Conservation (phyloP, 2,888 invertebrate genomes). For the Caenorhabditis macrosperma region DNA sequence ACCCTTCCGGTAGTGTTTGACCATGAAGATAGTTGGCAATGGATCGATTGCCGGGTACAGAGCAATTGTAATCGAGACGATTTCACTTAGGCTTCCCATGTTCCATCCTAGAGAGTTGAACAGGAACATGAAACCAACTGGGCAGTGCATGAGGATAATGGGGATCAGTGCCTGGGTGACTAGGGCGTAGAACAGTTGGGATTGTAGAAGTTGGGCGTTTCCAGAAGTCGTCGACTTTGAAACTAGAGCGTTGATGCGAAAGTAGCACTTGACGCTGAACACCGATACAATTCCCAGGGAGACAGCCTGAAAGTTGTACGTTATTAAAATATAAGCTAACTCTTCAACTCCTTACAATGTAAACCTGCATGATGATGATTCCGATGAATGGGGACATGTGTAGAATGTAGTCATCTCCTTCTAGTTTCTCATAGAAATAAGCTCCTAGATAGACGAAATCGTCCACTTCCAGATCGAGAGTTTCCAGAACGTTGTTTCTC, state of each 20-base stretch:
- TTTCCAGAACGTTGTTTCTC: neutral
- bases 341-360: neutral
- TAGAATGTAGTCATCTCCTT: neutral
- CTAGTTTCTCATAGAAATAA: neutral
- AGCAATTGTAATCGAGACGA: conserved; percentile 1
- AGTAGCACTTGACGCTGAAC: neutral
- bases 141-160: neutral
- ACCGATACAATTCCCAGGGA: neutral
- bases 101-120: neutral
- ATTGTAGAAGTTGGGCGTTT: neutral
- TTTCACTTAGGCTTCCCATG: neutral
- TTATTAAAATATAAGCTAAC: neutral
- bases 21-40: conserved; percentile 10
- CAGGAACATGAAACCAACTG: neutral
- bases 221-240: neutral
- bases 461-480: neutral
- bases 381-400: neutral
- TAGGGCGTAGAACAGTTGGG: conserved; percentile 9
- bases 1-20: conserved; percentile 2
- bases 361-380: neutral
- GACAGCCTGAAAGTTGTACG: neutral
- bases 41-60: conserved; percentile 14
- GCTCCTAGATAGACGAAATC: neutral
- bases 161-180: conserved; percentile 10
- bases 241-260: neutral